Evolutionary conservation across 2,797 vertebrate species (phyloP), one percentile per base, ranked within the genome.

Genomic region (Molossus alvarezi): DNA sequence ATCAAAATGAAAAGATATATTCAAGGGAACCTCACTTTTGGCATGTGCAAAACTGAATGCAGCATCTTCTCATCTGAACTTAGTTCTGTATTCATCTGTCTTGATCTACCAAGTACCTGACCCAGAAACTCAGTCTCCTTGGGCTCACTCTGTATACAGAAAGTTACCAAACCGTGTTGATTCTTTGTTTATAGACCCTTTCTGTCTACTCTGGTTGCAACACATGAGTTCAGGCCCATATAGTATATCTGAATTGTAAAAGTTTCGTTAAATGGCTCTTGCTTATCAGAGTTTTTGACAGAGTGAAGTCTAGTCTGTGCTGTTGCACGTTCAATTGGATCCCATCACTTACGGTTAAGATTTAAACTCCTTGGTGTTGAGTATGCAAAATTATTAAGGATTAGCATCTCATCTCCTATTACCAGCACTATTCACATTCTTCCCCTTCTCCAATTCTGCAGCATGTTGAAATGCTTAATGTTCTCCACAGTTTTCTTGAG

Each of bases 21-120:
- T 95, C n/a, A 76, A 41, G 80, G 51, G 65, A 90, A n/a, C 23
- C 18, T 77, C 15, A 62, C 69, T 96, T 91, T 81, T 33, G 58
- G 21, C 27, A 9, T 85, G 18, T 60, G 3, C 33, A 77, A 58
- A 58, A 64, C 53, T 86, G 27, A 87, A 88, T 75, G 51, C 75
- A 81, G 14, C 29, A 64, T 64, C 12, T 57, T 86, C 80, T 77
- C 23, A 82, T 72, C 57, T 12, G 41, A 51, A 75, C 27, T 88
- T 53, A 37, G 5, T 85, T 90, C 25, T 71, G 25, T 13, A 69
- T 64, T 91, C 82, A 64, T 69, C 33, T 67, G 2, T 51, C 23
- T 80, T 37, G 11, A 29, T 77, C 48, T 53, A 71, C 29, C 33
- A 84, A 45, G 76, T 79, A 72, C 23, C n/a, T 73, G 62, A 90